Base-by-base conservation (phyloP, 2,797 vertebrate genomes). In the Argyrosomus regius region DNA sequence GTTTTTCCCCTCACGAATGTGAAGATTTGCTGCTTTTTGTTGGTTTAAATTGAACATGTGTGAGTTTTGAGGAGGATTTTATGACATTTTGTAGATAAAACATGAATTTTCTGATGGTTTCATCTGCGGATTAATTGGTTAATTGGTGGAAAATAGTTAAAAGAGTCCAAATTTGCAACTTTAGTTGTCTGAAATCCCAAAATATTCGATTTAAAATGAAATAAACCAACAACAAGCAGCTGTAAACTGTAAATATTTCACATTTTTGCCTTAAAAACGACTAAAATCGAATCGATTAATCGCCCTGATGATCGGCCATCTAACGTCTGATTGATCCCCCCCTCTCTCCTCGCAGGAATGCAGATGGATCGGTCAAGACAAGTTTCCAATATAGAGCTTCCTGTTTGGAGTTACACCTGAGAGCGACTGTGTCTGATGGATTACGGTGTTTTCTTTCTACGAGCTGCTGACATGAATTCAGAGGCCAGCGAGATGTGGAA, bases 401-500 rank as follows among this genome's bases (percentile, higher is more conserved):
- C 86, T 52, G 85, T 95, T 93, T 94, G 94, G 91, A 95, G 90
- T 85, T 94, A 91, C 87, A 87, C 92, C 91, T 95, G 94, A 95
- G 84, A 93, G 91, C 90, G 91, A 84, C 83, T 77, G 72, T 24
- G 82, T 86, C 90, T 83, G 90, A 92, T 92, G 94, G 93, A 92
- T 91, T 87, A 87, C 66, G 76, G 80, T 81, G 80, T 93, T 93
- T 91, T 89, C 92, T 93, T 91, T 89, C 92, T 91, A 87, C 88
- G 93, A 89, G 81, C 85, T 82, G 93, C 95, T 94, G 97, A 96
- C 95, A 97, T 97, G 95, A 96, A 95, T 92, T 83, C 91, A 91
- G 93, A 96, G 90, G 88, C 95, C 90, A 92, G 82, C 85, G 74
- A 89, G 83, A 92, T 93, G 94, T 94, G 94, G 96, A 94, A 86